Evolutionary conservation across 2,797 vertebrate species (phyloP).

Genomic region (Chromis chromis): DNA sequence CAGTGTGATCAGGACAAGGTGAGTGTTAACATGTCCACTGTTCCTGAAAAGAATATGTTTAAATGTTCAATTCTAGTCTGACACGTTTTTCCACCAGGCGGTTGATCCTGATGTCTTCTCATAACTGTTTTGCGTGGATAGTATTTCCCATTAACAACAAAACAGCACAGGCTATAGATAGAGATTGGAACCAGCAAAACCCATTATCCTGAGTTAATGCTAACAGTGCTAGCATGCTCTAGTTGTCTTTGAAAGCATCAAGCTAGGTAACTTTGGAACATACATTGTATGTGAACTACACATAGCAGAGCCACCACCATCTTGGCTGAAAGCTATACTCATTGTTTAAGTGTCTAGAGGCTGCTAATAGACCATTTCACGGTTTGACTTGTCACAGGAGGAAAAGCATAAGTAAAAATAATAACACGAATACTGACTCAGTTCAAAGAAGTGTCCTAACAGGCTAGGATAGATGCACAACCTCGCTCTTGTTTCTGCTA

Average conservation of each 20-base stretch:
- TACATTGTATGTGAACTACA: too few relatives aligned
- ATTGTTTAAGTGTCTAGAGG: too few relatives aligned
- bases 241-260: not conserved
- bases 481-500: too few relatives aligned
- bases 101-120: conserved; percentile 9
- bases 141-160: not conserved
- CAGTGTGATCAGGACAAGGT: conserved; percentile 95
- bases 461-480: too few relatives aligned
- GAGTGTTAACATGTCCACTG: conserved; percentile 78
- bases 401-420: too few relatives aligned
- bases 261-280: not conserved
- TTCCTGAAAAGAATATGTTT: conserved; percentile 35
- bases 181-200: not conserved
- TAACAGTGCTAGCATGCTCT: not conserved
- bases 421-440: too few relatives aligned
- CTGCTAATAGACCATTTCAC: too few relatives aligned
- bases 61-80: conserved; percentile 20
- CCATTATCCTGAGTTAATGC: not conserved
- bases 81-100: conserved; percentile 17
- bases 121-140: not conserved
- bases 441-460: too few relatives aligned
- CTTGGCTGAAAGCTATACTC: too few relatives aligned
- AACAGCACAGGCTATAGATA: not conserved
- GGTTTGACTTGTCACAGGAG: too few relatives aligned
- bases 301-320: not conserved